phyloP scores from a whole-genome alignment of 2,113 vertebrate genomes.

The Choloepus hoffmanni region DNA sequence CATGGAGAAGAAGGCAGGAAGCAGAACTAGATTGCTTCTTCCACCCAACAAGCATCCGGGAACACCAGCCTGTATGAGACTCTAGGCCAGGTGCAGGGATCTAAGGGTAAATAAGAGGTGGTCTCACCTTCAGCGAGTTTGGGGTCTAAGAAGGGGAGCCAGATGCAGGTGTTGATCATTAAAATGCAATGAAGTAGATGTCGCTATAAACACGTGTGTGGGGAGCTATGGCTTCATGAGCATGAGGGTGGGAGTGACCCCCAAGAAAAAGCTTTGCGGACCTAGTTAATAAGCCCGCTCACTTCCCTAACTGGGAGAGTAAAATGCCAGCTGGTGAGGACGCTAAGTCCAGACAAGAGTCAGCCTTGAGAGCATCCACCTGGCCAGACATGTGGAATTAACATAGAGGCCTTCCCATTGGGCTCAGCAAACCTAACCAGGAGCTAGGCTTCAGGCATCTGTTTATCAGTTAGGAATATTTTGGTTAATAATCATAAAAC shows the following conservation, averaged over 20 bases:
- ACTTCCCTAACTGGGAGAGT: background rate
- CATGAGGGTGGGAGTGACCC: background rate
- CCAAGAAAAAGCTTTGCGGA: background rate
- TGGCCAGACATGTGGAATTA: background rate
- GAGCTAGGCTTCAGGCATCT: no score
- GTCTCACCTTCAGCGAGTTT: background rate
- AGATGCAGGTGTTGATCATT: background rate
- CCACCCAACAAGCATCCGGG: background rate
- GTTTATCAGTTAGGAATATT: background rate
- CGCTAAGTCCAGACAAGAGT: background rate
- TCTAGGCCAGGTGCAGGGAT: background rate
- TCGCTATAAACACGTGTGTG: background rate
- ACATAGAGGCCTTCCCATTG: background rate
- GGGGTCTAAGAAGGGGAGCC: background rate
- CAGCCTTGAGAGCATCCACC: background rate
- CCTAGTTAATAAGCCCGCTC: background rate
- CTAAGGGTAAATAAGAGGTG: background rate
- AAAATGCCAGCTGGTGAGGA: background rate
- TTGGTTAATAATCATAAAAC: background rate
- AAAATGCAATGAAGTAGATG: accelerated
- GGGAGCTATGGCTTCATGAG: background rate
- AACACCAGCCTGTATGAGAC: no score
- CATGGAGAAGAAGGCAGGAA: background rate
- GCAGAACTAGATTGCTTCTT: background rate
- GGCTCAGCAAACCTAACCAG: background rate